Base-by-base conservation (phyloP, 2,113 vertebrate species). In the Kryptolebias marmoratus region DNA sequence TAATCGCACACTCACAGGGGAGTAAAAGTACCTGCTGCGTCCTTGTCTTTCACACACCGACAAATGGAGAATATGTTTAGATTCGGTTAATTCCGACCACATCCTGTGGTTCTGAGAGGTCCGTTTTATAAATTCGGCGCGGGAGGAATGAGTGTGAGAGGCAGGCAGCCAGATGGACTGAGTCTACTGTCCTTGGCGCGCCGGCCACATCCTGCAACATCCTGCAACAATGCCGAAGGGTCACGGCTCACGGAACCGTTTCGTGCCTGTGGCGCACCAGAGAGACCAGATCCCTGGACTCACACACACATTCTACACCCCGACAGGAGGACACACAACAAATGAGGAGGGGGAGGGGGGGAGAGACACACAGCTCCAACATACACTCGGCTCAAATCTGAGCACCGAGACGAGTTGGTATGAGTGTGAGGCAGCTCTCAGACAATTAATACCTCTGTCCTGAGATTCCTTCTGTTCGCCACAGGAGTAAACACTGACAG, bases 201-300 rank as follows among this genome's bases (percentile, higher is more conserved):
- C 42, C 30, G 72, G 71, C 74, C 82, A 87, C 87, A 87, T 92
- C 86, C 88, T 88, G 68, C 60, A 86, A 68, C 73, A 80, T 92
- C 86, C 88, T 88, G 68, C 60, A 86, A 68, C 73, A 80, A 74
- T 66, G 68, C 75, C 64, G 36, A 74, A 63, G 74, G 39, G 54
- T 87, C 87, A 57, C 49, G 85, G 83, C 82, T 88, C 86, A 91
- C 48, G 50, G 57, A 30, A 36, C 68, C 13, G 79, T 77, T 70
- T 68, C 69, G 45, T 70, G 31, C 52, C 61, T 66, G 78, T 22
- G 61, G 64, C 57, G 13, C 64, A 73, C 76, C 80, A 45, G 64
- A 48, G 69, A 82, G 78, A 82, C 47, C 36, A 56, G 63, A 49
- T 55, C n/a, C 42, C 73, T 62, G 53, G 58, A 71, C 65, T 60